phyloP scores from a whole-genome alignment of 2,888 invertebrate genomes.

The Drosophila emarginata region DNA sequence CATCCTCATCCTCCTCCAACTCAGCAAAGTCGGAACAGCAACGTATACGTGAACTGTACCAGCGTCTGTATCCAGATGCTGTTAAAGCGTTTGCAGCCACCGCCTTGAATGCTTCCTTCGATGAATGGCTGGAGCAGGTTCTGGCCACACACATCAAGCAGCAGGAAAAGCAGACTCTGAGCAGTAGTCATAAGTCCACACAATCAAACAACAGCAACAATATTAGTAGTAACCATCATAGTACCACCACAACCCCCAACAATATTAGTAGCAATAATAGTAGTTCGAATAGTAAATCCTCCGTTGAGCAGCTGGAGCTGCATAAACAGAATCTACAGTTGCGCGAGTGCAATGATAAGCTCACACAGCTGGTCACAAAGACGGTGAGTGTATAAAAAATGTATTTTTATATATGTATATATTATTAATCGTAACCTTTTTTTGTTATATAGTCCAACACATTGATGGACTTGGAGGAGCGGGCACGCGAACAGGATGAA shows the following conservation, averaged over 20 bases:
- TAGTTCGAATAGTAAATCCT: constrained; percentile 74
- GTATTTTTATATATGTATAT: too few relatives aligned
- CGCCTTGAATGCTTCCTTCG: constrained; percentile 79
- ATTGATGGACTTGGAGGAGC: constrained; percentile 80
- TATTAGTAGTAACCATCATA: constrained; percentile 44
- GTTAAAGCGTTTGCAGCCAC: constrained; percentile 73
- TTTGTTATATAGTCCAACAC: constrained; percentile 76
- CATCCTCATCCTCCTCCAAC: constrained; percentile 10
- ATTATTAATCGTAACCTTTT: not conserved
- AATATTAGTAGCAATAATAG: constrained; percentile 78
- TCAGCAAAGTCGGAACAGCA: constrained; percentile 73
- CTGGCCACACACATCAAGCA: constrained; percentile 77
- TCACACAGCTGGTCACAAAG: constrained; percentile 89
- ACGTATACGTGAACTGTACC: constrained; percentile 78
- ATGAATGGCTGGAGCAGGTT: constrained; percentile 81
- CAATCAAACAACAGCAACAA: constrained; percentile 75
- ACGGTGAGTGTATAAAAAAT: constrained; percentile 85
- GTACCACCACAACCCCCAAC: constrained; percentile 61
- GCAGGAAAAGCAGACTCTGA: constrained; percentile 52
- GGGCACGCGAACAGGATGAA: constrained; percentile 81
- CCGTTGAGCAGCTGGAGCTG: constrained; percentile 78
- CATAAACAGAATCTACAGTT: constrained; percentile 87
- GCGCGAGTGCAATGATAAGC: constrained; percentile 86
- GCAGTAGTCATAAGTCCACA: constrained; percentile 79
- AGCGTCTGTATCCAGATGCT: constrained; percentile 81